phyloP scores from a whole-genome alignment of 2,113 vertebrate species.

The Aegithalos caudatus region DNA sequence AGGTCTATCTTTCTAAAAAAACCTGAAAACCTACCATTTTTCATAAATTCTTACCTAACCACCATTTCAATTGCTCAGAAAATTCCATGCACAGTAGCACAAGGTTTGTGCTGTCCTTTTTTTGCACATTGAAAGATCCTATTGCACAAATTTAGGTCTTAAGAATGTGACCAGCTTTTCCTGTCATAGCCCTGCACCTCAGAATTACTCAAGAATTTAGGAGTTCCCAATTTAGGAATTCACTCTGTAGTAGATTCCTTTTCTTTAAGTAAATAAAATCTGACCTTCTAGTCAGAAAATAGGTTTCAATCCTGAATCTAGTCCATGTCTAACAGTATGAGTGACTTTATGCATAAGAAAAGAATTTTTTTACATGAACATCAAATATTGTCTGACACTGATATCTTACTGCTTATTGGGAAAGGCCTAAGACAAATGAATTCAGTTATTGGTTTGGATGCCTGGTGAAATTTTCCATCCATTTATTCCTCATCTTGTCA shows the following conservation, averaged over 20 bases:
- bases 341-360: neutral
- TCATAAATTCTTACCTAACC: neutral
- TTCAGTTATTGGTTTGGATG: neutral
- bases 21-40: neutral
- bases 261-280: neutral
- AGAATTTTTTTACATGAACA: neutral
- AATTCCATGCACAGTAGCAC: neutral
- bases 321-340: rapidly evolving
- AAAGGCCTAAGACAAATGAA: neutral
- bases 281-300: neutral
- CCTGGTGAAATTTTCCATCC: neutral
- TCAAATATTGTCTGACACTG: neutral
- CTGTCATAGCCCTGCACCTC: neutral
- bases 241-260: neutral
- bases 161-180: neutral
- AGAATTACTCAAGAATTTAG: neutral
- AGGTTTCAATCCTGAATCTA: neutral
- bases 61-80: neutral
- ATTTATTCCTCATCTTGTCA: neutral
- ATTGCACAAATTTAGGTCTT: neutral
- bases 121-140: neutral
- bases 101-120: neutral
- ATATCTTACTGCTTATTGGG: neutral
- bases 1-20: neutral
- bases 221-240: neutral